Conservation (phyloP, 2,113 vertebrate species). For the Bambusicola thoracicus region DNA sequence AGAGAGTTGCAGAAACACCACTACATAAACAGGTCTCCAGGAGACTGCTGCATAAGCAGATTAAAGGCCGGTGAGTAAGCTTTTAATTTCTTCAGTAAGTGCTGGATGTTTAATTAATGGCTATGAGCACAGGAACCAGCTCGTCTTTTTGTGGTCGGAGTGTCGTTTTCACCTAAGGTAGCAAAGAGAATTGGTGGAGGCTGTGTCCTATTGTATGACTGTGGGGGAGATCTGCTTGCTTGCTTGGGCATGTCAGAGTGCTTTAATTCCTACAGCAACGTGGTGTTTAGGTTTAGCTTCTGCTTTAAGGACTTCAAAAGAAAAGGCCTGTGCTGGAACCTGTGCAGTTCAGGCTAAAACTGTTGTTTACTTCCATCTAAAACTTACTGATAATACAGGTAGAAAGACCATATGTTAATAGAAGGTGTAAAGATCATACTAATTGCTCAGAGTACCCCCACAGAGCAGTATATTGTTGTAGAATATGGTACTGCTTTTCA, state of each 20-base stretch:
- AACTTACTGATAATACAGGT: neutral
- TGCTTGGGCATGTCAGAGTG: neutral
- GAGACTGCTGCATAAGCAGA: constrained; percentile 87
- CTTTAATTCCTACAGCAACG: neutral
- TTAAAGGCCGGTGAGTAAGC: constrained; percentile 87
- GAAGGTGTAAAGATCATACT: neutral
- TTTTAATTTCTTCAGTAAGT: neutral
- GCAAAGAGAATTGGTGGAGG: neutral
- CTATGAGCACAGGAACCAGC: neutral
- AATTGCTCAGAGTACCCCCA: neutral
- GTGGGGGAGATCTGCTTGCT: neutral
- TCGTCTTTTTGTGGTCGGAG: neutral
- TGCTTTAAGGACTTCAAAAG: neutral
- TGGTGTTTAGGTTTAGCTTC: neutral
- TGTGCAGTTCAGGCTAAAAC: neutral
- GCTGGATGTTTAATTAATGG: neutral
- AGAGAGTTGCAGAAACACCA: constrained; percentile 90
- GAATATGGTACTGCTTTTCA: neutral
- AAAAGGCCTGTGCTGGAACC: neutral
- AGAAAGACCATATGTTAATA: neutral
- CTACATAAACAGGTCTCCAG: constrained; percentile 90
- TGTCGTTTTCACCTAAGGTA: neutral
- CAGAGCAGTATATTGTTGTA: neutral
- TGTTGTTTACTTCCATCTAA: neutral
- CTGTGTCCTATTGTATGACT: neutral